Evolutionary conservation across 2,113 vertebrate genomes (phyloP), one percentile per base, ranked within the genome.

Genomic region (Istiophorus platypterus): DNA sequence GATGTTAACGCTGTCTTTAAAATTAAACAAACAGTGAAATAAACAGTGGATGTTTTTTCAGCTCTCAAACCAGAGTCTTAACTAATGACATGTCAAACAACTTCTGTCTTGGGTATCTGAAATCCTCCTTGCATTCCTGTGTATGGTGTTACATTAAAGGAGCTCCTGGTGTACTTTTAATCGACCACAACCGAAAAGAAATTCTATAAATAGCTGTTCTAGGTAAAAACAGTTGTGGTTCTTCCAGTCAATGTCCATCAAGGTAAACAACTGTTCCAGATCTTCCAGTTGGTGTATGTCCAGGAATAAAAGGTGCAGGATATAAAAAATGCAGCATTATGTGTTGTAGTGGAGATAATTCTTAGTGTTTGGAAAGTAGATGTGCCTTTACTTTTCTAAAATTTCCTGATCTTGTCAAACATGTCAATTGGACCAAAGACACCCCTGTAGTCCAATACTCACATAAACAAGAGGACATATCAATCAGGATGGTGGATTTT

Each of bases 111-210:
- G 2, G 22, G n/a, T 41, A n/a, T 20, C 3, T 54, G 24, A 68
- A 8, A 49, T 72, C 31, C 11, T 66, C 31, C 70, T 69, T 51
- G 17, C 26, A 31, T 65, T 67, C 5, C 34, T 51, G 42, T 69
- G n/a, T 73, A 52, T 59, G 77, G 15, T 1, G 45, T 26, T 7
- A 24, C 5, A 18, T 41, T 59, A 37, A 69, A 77, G 52, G 22
- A 68, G 26, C 26, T 82, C 20, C 13, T 45, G 4, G 54, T 42
- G 2, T 12, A 34, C 62, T 79, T 81, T 52, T 17, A 59, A 78
- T 64, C 65, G 22, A 54, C 39, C 29, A 59, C 14, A 70, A 59
- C n/a, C 29, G 51, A 27, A 73, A 69, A 56, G n/a, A 18, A 39
- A 58, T 24, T 29, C 22, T 6, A 31, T 26, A 31, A 72, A 73